Conservation (phyloP, 2,113 vertebrate species). For the Vulpes vulpes region DNA sequence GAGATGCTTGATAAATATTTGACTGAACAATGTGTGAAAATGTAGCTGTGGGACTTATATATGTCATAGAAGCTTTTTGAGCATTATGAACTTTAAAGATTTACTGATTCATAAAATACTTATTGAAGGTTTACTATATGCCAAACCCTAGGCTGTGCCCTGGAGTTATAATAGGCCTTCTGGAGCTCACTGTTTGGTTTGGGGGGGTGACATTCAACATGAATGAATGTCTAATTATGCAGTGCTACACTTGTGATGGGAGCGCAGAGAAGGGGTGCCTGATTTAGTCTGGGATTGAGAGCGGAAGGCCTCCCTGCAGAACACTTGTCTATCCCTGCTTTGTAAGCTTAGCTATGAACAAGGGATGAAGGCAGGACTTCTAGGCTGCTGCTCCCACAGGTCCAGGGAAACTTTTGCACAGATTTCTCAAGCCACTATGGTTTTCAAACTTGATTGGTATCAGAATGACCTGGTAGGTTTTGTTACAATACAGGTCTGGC, state of each 20-base stretch:
- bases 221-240: neutral
- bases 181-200: neutral
- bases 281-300: neutral
- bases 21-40: conserved; percentile 13
- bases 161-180: neutral
- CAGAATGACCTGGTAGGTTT: neutral
- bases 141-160: neutral
- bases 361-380: neutral
- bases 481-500: neutral
- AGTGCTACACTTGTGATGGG: neutral
- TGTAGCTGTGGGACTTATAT: neutral
- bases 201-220: neutral
- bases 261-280: neutral
- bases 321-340: neutral
- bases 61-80: neutral
- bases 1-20: conserved; percentile 46
- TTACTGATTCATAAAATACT: neutral
- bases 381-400: neutral
- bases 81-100: neutral
- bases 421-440: neutral
- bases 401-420: neutral
- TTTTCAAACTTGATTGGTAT: neutral
- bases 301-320: neutral
- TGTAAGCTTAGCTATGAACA: neutral
- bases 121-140: neutral